Evolutionary conservation across 2,113 vertebrate genomes (phyloP).

Genomic region (Paramisgurnus dabryanus): DNA sequence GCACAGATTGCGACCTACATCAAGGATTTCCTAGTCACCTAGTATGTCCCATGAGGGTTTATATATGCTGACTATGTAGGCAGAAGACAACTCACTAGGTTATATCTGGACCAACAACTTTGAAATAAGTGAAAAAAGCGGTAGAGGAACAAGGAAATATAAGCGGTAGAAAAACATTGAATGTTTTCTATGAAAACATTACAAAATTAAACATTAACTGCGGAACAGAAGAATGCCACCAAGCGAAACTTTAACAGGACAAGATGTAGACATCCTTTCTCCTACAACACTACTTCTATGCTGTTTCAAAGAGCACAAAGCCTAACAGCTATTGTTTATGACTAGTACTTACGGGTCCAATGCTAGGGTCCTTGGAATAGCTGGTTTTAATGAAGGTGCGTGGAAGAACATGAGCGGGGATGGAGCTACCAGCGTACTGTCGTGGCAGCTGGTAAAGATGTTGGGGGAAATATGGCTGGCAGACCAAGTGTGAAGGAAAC

Average conservation of each 20-base stretch:
- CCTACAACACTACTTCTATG: not conserved
- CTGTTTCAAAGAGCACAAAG: conserved; percentile 9
- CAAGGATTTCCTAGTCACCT: too few relatives aligned
- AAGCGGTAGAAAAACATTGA: conserved; percentile 19
- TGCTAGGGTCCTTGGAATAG: conserved; percentile 82
- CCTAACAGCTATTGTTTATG: not conserved
- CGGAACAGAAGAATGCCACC: conserved; percentile 1
- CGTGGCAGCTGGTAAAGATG: conserved; percentile 92
- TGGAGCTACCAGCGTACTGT: conserved; percentile 85
- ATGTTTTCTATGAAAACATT: not conserved
- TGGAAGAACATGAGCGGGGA: conserved; percentile 74
- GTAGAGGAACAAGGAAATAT: not conserved
- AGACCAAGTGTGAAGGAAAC: conserved; percentile 71
- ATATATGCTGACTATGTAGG: too few relatives aligned
- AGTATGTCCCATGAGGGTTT: too few relatives aligned
- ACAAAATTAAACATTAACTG: conserved; percentile 7
- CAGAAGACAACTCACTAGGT: too few relatives aligned
- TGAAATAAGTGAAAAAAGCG: not conserved
- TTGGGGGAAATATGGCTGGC: conserved; percentile 99
- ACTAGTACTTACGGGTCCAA: conserved; percentile 88
- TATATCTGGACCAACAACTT: conserved; percentile 4
- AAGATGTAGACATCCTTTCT: not conserved
- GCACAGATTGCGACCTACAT: too few relatives aligned
- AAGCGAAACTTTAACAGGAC: conserved; percentile 4
- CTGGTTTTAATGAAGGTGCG: conserved; percentile 83